Base-by-base conservation (phyloP, 2,113 vertebrate species). In the Bagarius yarrelli region DNA sequence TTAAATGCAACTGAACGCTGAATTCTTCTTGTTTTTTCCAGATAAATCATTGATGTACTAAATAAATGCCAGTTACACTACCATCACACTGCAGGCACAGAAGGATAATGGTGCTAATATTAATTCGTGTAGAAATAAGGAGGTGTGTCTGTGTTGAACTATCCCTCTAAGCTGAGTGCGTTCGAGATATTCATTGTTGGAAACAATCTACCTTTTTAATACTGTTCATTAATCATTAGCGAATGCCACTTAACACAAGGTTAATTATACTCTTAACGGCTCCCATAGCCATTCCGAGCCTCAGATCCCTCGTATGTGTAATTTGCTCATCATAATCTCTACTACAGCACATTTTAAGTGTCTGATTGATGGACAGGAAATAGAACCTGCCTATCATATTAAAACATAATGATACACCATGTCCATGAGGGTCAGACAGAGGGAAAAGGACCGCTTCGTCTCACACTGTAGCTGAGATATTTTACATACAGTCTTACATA, bases 241-340 rank as follows among this genome's bases (percentile, higher is more conserved):
- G 81, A 87, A 87, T 78, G 83, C 83, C 86, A 87, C 86, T 87
- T 87, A 87, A 85, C 83, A 87, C 83, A 87, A 87, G 86, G 86
- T 87, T 85, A 87, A 87, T 87, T 84, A 87, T 79, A 79, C 86
- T 87, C 83, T 87, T 87, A 87, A 87, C 79, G 79, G 79, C 86
- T 85, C 83, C 78, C 83, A 83, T 77, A 85, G 78, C 83, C 86
- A 85, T 87, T 83, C 72, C 69, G 81, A 87, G 82, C 61, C 83
- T 83, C 69, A 83, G 86, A 87, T 84, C 81, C 76, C 76, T 81
- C 76, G 63, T 87, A 87, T 87, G 86, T 87, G 81, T 83, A 85
- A 87, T 87, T 87, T 87, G 83, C 86, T 79, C 81, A 55, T 85
- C 83, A 85, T 87, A 87, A 87, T 87, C 86, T 87, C 79, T 76